Base-by-base conservation (phyloP, 2,113 vertebrate genomes). In the Rhabdomys dilectus region DNA sequence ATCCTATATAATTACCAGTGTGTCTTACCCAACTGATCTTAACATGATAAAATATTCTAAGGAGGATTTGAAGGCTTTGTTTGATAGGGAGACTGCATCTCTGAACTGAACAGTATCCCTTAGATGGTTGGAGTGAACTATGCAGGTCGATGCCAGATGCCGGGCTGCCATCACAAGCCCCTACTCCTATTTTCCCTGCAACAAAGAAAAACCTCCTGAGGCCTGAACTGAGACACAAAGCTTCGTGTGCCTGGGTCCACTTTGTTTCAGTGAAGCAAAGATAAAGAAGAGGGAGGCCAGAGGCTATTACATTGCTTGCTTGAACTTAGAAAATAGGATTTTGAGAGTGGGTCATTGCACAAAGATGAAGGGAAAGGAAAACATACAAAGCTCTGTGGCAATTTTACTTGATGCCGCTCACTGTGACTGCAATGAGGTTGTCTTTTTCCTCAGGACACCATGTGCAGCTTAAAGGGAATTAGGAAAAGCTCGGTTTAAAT, bases 271-370 rank as follows among this genome's bases (percentile, higher is more conserved):
- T 94, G 92, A 89, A 94, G 85, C 86, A 81, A 94, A 88, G 70
- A 88, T 56, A 84, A 91, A 96, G 60, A 42, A 72, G 72, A 58
- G 66, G 29, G 53, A 87, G 39, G 75, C 92, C 92, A 88, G 95
- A 88, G 88, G 96, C 90, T 75, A 93, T 94, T 93, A 94, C 84
- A 88, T 78, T 94, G 88, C 42, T 96, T 97, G 72, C 95, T 82
- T 97, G 91, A 95, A 91, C 87, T 58, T 64, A 92, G 94, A 87
- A 97, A 97, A 97, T 97, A 93, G 88, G 72, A 92, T 93, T 97
- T 92, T 97, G 80, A 95, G 60, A 21, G 58, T 89, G 92, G 94
- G 92, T 95, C 96, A 96, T 77, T 95, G 88, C 80, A 95, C 78
- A 81, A 48, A 92, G 84, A 93, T 94, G 88, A 97, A 96, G 93